Percentiles rank a stretch among this genome's conserved stretches.
Evolutionary conservation across 2,888 invertebrate species (phyloP).

Genomic region (Callyntrura sp.): DNA sequence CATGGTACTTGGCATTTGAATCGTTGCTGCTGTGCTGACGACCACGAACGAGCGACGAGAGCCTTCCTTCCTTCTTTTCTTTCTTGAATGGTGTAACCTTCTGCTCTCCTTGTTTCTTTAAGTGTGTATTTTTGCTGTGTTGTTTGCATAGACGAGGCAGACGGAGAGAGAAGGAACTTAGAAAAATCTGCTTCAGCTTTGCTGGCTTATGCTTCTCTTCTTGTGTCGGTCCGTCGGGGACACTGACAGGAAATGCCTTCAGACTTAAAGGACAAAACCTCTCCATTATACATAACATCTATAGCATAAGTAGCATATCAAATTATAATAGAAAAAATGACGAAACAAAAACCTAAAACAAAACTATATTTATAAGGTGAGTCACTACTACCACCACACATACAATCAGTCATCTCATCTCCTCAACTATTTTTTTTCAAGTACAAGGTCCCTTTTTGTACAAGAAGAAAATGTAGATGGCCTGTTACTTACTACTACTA

Average conservation of each 20-base stretch:
- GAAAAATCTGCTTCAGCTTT: slow-evolving; percentile 23
- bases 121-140: neutral
- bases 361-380: slow-evolving; percentile 55
- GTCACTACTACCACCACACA: slow-evolving; percentile 17
- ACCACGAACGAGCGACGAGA: neutral
- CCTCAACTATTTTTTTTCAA: slow-evolving; percentile 37
- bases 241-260: slow-evolving; percentile 79
- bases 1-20: slow-evolving; percentile 40
- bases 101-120: slow-evolving; percentile 44
- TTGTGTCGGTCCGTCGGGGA: slow-evolving; percentile 66
- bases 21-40: neutral
- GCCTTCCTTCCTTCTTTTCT: slow-evolving; percentile 27
- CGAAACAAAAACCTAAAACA: slow-evolving; percentile 30
- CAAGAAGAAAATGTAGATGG: slow-evolving; percentile 44
- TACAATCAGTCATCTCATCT: slow-evolving; percentile 48
- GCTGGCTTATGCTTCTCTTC: neutral
- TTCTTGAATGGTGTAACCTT: slow-evolving; percentile 39
- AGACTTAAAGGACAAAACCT: slow-evolving; percentile 71
- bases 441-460: slow-evolving; percentile 52
- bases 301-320: neutral
- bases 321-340: neutral
- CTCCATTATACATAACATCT: neutral
- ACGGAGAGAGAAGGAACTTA: slow-evolving; percentile 32
- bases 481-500: slow-evolving; percentile 12
- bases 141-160: slow-evolving; percentile 9